A percentile compares a stretch with the other conserved stretches of the same genome.
These are phyloP conservation scores for Scyliorhinus canicula DNA, from an alignment of 2,797 vertebrate genomes.

Conservation along the genomic window DNA sequence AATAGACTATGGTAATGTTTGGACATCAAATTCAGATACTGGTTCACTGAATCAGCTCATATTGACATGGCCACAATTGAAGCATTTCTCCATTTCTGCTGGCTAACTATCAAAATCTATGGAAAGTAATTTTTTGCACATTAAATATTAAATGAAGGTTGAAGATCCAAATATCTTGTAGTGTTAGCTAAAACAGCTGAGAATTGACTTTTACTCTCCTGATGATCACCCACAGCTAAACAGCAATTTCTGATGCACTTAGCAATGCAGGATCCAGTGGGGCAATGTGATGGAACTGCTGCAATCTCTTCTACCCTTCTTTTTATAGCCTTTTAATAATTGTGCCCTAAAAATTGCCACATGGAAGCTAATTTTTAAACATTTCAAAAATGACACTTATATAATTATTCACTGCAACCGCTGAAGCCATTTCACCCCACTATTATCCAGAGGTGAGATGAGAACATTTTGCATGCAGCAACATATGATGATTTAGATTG, in stretches of 20 bases:
- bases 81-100: neutral
- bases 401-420: neutral
- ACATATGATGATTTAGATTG: neutral
- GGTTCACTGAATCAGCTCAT: neutral
- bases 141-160: neutral
- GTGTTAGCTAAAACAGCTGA: neutral
- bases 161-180: neutral
- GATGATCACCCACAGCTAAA: neutral
- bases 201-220: neutral
- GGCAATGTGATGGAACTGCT: no score
- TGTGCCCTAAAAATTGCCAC: neutral
- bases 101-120: neutral
- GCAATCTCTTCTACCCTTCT: neutral
- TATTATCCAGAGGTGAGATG: neutral
- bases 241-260: neutral
- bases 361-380: neutral
- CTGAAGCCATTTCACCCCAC: neutral
- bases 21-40: neutral
- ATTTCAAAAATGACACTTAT: neutral
- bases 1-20: neutral
- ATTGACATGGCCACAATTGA: slow-evolving; percentile 1
- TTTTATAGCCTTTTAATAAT: neutral
- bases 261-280: neutral
- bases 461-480: neutral
- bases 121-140: neutral